A percentile compares a stretch with the other conserved stretches of the same genome.
Evolutionary conservation across 2,797 vertebrate species (phyloP).

Genomic region (Ara ararauna): DNA sequence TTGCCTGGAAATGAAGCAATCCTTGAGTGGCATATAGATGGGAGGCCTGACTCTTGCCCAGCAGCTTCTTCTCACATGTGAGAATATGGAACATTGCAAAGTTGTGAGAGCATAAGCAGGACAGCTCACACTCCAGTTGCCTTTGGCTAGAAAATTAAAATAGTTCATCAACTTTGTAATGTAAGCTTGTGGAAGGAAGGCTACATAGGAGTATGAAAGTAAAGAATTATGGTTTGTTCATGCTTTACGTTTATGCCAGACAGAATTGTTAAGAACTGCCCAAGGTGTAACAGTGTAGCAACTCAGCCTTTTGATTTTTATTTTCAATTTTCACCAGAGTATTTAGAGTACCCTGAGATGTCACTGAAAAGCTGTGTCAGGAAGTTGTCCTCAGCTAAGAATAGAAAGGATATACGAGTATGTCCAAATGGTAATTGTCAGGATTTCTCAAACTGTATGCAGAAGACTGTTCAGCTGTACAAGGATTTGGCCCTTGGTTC

Average conservation of each 20-base stretch:
- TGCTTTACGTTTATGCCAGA: neutral
- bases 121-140: neutral
- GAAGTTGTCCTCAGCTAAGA: neutral
- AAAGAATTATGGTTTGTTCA: neutral
- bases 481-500: neutral
- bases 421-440: neutral
- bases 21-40: neutral
- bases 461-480: neutral
- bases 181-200: neutral
- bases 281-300: neutral
- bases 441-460: neutral
- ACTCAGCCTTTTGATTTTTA: neutral
- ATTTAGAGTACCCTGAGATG: neutral
- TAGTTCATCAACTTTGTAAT: neutral
- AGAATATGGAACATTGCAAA: neutral
- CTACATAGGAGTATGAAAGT: neutral
- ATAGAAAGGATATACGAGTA: neutral
- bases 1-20: neutral
- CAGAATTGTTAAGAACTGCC: neutral
- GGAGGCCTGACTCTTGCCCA: neutral
- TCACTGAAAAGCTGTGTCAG: neutral
- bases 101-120: fast-evolving
- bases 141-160: neutral
- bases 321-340: neutral
- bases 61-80: neutral